Evolutionary conservation across 1,140 invertebrate species (phyloP).

Genomic region (Lasioglossum baleicum): DNA sequence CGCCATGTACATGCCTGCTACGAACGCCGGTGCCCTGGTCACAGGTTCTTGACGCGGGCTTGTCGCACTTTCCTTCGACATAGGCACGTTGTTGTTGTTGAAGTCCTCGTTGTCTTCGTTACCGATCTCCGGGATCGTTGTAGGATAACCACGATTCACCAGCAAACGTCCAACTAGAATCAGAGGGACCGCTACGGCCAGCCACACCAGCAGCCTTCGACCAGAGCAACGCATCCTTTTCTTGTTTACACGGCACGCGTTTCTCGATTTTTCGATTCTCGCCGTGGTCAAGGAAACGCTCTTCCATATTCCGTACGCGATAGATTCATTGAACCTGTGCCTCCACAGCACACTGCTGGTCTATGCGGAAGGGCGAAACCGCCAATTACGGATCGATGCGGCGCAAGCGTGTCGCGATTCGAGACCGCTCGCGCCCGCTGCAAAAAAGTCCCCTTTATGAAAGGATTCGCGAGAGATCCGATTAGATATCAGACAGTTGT

Average conservation of each 20-base stretch:
- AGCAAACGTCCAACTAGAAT: slow-evolving; percentile 65
- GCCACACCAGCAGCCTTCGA: slow-evolving; percentile 60
- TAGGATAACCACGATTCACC: slow-evolving; percentile 51
- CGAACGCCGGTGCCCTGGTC: slow-evolving; percentile 61
- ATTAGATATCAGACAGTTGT: no score
- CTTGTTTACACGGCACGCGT: slow-evolving; percentile 16
- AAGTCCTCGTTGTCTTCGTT: slow-evolving; percentile 54
- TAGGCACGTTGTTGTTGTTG: background rate
- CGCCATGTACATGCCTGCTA: slow-evolving; percentile 80
- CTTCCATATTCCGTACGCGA: slow-evolving; percentile 50
- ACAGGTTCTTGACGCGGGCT: background rate
- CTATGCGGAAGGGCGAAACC: slow-evolving; percentile 10
- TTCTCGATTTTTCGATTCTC: slow-evolving; percentile 8
- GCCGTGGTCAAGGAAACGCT: slow-evolving; percentile 23
- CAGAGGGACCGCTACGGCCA: slow-evolving; percentile 52
- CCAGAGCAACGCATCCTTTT: slow-evolving; percentile 49
- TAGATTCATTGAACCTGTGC: slow-evolving; percentile 28
- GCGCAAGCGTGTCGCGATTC: slow-evolving; percentile 45
- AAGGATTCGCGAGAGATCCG: no score
- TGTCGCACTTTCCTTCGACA: slow-evolving; percentile 5
- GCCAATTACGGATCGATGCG: slow-evolving; percentile 53
- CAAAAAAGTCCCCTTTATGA: no score
- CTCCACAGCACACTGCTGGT: slow-evolving; percentile 3
- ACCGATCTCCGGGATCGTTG: slow-evolving; percentile 65
- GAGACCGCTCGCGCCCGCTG: no score